These are phyloP conservation scores for Acanthochromis polyacanthus DNA, from an alignment of 2,113 vertebrate species.

Conservation along the genomic window DNA sequence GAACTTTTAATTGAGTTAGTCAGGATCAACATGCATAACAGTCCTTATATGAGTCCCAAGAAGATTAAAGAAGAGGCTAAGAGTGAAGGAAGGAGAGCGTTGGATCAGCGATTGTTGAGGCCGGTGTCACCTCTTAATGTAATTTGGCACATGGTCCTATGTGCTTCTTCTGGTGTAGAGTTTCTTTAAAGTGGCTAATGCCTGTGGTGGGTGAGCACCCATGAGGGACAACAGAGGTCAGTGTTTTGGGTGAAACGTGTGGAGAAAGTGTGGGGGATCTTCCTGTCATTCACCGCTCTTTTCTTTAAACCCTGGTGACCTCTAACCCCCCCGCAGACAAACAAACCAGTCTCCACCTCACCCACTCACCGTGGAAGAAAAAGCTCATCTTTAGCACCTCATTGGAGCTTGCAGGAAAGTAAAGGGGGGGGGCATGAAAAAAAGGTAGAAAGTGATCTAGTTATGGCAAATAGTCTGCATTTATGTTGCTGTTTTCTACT, in stretches of 20 bases:
- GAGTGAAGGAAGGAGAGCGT: slow-evolving; percentile 30
- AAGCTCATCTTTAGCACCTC: slow-evolving; percentile 11
- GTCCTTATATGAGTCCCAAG: slow-evolving; percentile 37
- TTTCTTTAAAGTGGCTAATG: slow-evolving; percentile 88
- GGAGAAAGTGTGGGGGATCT: slow-evolving; percentile 80
- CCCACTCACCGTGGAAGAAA: slow-evolving; percentile 20
- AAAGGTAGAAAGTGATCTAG: background rate
- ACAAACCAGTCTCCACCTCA: slow-evolving; percentile 48
- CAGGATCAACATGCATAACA: slow-evolving; percentile 64
- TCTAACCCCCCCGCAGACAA: slow-evolving; percentile 61
- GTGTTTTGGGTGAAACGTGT: slow-evolving; percentile 81
- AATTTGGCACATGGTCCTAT: slow-evolving; percentile 77
- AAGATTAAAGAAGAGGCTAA: slow-evolving; percentile 64
- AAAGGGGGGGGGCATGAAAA: background rate
- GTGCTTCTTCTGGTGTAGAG: slow-evolving; percentile 81
- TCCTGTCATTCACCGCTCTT: slow-evolving; percentile 82
- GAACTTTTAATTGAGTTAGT: slow-evolving; percentile 73
- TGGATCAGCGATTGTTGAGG: slow-evolving; percentile 66
- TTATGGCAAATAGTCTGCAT: no score
- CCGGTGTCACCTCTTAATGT: slow-evolving; percentile 77
- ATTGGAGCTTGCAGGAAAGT: background rate
- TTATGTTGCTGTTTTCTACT: no score
- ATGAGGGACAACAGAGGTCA: slow-evolving; percentile 80
- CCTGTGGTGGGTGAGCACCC: slow-evolving; percentile 79
- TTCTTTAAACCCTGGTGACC: slow-evolving; percentile 73